phyloP scores from a whole-genome alignment of 2,113 vertebrate species.

The Amblyornis subalaris region DNA sequence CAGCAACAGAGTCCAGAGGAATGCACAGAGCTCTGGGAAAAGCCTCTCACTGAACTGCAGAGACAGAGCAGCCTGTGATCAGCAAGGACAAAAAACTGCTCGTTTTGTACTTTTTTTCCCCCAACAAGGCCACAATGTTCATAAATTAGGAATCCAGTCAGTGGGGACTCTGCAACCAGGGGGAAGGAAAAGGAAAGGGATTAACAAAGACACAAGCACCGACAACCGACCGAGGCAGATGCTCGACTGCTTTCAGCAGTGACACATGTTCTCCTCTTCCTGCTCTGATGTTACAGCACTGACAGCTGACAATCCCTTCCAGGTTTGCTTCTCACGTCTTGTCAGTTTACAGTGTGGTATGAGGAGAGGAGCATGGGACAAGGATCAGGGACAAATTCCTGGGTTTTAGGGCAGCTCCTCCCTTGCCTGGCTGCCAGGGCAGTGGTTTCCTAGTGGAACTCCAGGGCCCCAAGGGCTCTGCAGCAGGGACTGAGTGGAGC shows the following conservation, averaged over 20 bases:
- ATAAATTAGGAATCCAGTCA: not conserved
- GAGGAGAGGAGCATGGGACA: not conserved
- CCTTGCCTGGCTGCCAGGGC: not conserved
- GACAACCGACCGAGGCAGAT: not conserved
- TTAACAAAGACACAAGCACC: not conserved
- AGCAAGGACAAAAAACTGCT: not conserved
- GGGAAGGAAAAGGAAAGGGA: not conserved
- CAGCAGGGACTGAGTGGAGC: not conserved
- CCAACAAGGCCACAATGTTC: not conserved
- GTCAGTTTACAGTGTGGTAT: accelerated
- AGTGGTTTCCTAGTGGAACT: not conserved
- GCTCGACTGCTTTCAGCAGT: not conserved
- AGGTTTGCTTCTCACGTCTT: not conserved
- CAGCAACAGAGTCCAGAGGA: not conserved
- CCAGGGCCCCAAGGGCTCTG: not conserved
- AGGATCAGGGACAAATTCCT: not conserved
- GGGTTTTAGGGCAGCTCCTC: not conserved
- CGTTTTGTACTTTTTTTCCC: accelerated
- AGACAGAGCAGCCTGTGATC: not conserved
- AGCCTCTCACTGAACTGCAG: not conserved
- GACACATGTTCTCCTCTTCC: not conserved
- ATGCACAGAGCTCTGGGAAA: not conserved
- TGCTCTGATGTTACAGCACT: not conserved
- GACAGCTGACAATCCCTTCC: not conserved
- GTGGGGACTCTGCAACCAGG: not conserved